Evolutionary conservation across 2,888 invertebrate genomes (phyloP).

Genomic region (Pteria penguin): DNA sequence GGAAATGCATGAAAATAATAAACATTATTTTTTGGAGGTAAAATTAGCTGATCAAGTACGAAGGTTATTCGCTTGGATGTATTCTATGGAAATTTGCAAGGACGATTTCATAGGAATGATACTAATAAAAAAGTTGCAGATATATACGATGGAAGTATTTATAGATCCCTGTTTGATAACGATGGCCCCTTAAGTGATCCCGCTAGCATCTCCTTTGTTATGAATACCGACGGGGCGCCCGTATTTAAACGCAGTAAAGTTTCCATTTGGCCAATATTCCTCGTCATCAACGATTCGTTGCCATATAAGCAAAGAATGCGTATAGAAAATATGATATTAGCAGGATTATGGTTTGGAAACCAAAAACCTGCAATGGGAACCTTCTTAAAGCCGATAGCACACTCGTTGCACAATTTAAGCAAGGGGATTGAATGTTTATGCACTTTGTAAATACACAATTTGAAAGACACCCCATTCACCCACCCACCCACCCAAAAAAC

Average conservation of each 20-base stretch:
- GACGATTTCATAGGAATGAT: background rate
- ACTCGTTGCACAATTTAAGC: constrained; percentile 15
- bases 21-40: constrained; percentile 26
- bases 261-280: constrained; percentile 43
- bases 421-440: constrained; percentile 19
- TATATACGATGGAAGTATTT: constrained; percentile 33
- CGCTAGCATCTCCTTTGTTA: constrained; percentile 26
- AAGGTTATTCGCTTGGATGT: constrained; percentile 2
- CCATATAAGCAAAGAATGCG: constrained; percentile 22
- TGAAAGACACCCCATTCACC: too few species aligned
- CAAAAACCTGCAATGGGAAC: constrained; percentile 35
- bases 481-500: too few species aligned
- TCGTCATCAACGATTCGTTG: constrained; percentile 51
- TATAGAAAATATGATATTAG: constrained; percentile 22
- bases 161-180: constrained; percentile 11
- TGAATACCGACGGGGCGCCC: constrained; percentile 47
- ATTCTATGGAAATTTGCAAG: constrained; percentile 26
- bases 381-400: constrained; percentile 40
- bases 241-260: constrained; percentile 44
- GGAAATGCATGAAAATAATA: background rate
- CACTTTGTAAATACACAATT: too few species aligned
- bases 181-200: background rate
- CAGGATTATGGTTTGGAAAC: constrained; percentile 33
- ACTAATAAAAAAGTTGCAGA: background rate
- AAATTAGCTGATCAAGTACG: constrained; percentile 8